Evolutionary conservation across 64 coral and sea anemone species (phyloP).

Genomic region (Astreopora myriophthalma): DNA sequence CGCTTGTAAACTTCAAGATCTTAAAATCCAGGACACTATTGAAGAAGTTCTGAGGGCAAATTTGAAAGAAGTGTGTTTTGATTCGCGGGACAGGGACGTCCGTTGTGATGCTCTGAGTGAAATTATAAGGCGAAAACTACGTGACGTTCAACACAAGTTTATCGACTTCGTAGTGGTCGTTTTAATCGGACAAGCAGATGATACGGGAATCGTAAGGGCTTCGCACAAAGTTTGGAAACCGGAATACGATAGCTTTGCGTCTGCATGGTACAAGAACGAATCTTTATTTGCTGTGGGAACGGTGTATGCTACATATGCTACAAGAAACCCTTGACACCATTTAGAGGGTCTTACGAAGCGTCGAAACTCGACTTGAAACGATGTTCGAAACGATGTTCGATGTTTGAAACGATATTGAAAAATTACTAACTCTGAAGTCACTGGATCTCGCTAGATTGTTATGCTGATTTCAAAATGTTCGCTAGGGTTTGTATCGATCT

Average conservation of each 20-base stretch:
- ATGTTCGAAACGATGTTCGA: too few relatives aligned
- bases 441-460: too few relatives aligned
- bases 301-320: conserved; percentile 69
- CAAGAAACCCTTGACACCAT: background rate
- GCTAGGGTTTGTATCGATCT: too few relatives aligned
- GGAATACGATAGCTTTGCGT: conserved; percentile 86
- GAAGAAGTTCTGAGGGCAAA: conserved; percentile 78
- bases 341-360: too few relatives aligned
- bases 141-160: conserved; percentile 21
- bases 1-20: conserved; percentile 85
- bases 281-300: conserved; percentile 89
- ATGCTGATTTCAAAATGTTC: too few relatives aligned
- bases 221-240: conserved; percentile 92
- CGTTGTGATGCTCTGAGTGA: conserved; percentile 68
- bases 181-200: conserved; percentile 78
- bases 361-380: background rate
- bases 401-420: too few relatives aligned
- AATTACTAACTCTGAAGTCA: too few relatives aligned
- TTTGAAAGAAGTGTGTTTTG: conserved; percentile 59
- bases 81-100: conserved; percentile 71
- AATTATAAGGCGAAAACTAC: conserved; percentile 74
- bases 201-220: conserved; percentile 84
- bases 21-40: conserved; percentile 76
- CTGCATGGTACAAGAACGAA: conserved; percentile 87
- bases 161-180: conserved; percentile 72